Conservation (phyloP, 2,113 vertebrate species). For the Serilophus lunatus region DNA sequence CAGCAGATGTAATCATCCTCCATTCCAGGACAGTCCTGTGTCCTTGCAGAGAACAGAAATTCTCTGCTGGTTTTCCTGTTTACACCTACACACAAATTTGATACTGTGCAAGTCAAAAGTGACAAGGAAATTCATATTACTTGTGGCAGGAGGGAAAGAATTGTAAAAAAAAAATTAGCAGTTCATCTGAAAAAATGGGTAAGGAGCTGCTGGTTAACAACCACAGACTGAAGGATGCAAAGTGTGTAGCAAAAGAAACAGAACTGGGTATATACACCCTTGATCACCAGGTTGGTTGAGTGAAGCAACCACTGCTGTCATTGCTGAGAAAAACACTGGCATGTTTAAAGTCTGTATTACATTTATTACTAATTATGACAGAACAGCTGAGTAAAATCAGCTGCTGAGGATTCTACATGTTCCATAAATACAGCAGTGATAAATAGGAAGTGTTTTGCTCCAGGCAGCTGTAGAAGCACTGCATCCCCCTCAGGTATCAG, state of each 20-base stretch:
- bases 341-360: background rate
- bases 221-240: background rate
- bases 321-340: background rate
- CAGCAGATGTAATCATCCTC: background rate
- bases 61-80: background rate
- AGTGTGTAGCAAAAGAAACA: background rate
- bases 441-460: background rate
- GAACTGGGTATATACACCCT: accelerated
- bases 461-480: background rate
- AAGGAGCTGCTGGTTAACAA: background rate
- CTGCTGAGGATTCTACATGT: background rate
- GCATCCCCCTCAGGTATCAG: background rate
- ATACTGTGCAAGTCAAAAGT: background rate
- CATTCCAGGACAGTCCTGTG: background rate
- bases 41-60: background rate
- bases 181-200: background rate
- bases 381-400: background rate
- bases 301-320: background rate
- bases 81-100: background rate
- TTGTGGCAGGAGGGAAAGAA: background rate
- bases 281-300: background rate
- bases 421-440: background rate
- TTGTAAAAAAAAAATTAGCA: background rate
- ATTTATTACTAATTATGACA: background rate
- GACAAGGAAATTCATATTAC: background rate